Percentiles rank a stretch among this genome's conserved stretches.
phyloP scores from a whole-genome alignment of 2,888 invertebrate species.

The Crepidodera aurea region DNA sequence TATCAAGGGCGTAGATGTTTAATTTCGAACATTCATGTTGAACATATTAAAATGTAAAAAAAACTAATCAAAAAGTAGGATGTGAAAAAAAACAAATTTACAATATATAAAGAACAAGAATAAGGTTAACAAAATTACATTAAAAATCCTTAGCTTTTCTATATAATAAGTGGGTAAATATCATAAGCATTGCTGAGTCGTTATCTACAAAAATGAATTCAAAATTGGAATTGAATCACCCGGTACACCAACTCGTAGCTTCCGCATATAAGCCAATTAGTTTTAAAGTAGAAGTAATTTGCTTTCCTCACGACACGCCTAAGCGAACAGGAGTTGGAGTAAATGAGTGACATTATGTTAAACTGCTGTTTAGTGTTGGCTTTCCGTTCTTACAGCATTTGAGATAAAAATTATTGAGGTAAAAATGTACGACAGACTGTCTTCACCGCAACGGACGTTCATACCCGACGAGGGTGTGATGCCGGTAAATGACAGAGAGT shows the following conservation, averaged over 20 bases:
- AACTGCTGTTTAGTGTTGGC: constrained; percentile 11
- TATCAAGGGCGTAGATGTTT: too few relatives aligned
- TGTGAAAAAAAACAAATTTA: too few relatives aligned
- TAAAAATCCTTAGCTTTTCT: too few relatives aligned
- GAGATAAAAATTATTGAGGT: not conserved
- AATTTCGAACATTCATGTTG: too few relatives aligned
- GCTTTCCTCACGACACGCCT: not conserved
- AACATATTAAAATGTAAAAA: too few relatives aligned
- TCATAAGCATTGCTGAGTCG: too few relatives aligned
- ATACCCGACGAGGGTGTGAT: not conserved
- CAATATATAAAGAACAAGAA: too few relatives aligned
- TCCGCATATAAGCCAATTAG: constrained; percentile 5
- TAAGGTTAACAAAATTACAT: too few relatives aligned
- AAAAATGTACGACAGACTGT: not conserved
- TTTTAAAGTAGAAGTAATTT: constrained; percentile 10
- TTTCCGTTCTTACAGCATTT: constrained; percentile 9
- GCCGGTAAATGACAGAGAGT: too few relatives aligned
- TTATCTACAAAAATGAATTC: too few relatives aligned
- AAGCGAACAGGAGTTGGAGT: constrained; percentile 8
- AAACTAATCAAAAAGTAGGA: too few relatives aligned
- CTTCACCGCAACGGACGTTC: not conserved
- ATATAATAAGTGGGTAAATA: too few relatives aligned
- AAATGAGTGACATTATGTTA: constrained; percentile 23
- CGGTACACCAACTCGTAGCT: not conserved
- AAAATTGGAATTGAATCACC: not conserved